Conservation (phyloP, 2,797 vertebrate genomes). For the Loris lydekkerianus region DNA sequence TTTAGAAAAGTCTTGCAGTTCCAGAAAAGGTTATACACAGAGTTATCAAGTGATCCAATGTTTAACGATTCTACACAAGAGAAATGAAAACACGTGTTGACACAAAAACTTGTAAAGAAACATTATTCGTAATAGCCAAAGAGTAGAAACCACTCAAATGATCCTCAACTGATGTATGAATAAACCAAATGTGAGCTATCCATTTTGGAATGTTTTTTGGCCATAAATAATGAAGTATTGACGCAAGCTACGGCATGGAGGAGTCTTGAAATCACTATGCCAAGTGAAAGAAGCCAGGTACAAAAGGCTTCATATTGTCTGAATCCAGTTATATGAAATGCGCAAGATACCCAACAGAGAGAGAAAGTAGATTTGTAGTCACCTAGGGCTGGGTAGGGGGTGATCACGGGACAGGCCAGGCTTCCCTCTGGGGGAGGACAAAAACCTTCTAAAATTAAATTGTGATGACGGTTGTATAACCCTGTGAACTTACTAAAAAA, state of each 20-base stretch:
- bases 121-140: background rate
- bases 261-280: background rate
- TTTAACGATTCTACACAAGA: background rate
- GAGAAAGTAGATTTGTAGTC: background rate
- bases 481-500: background rate
- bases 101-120: background rate
- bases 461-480: background rate
- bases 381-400: background rate
- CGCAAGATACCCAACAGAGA: background rate
- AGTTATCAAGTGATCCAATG: background rate
- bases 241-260: background rate
- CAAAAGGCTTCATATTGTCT: background rate
- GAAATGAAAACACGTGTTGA: background rate
- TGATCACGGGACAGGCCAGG: background rate
- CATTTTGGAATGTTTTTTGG: background rate
- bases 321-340: background rate
- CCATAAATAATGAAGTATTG: background rate
- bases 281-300: conserved; percentile 28
- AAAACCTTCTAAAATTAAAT: background rate
- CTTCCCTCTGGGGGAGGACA: background rate
- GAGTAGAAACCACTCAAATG: background rate
- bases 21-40: background rate
- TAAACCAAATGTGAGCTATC: background rate
- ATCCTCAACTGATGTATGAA: background rate
- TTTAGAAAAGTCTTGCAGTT: background rate